Base-by-base conservation (phyloP, 1,140 invertebrate species). In the Phymastichus coffea region DNA sequence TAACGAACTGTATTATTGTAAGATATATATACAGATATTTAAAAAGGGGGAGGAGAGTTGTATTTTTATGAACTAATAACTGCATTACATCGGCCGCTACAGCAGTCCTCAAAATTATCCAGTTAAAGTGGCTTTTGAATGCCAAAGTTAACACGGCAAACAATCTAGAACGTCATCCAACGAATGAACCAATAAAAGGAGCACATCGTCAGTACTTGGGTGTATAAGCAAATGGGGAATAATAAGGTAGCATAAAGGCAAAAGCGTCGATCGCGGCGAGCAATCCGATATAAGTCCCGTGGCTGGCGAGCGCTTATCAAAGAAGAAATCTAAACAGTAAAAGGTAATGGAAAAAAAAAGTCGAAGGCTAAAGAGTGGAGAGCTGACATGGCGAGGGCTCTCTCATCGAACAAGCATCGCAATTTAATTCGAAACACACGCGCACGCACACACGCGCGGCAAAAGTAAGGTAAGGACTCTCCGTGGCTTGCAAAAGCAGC, bases 291-390 rank as follows among this genome's bases (percentile, higher is more conserved):
- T 38, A 37, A 51, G 37, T 55, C 41, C 35, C 20, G 12, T 10
- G 12, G 10, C 30, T 25, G 22, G n/a, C n/a, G n/a, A n/a, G n/a
- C n/a, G n/a, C n/a, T n/a, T 56, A 56, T 56, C 53, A 56, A 47
- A 56, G 35, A 25, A 56, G 30, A 58, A 58, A 58, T 58, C 56
- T 51, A 49, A 57, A 51, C 19, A 43, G 48, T 26, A 53, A 19
- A 28, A 30, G 14, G 20, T 19, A 56, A 49, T 25, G 9, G 28
- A 53, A 25, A 41, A 57, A 33, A 15, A n/a, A 17, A 28, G 43
- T n/a, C 1, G 23, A 40, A 55, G 41, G 46, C 26, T 15, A 47
- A 25, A 44, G 22, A 10, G 43, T 17, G 17, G 26, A 22, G 40
- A 43, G 30, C 25, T 49, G 52, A 28, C 52, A 43, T 15, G 49